Percentiles rank a stretch among this genome's conserved stretches.
Evolutionary conservation across 2,113 vertebrate genomes (phyloP).

Genomic region (Brachypodius melanocephalos): DNA sequence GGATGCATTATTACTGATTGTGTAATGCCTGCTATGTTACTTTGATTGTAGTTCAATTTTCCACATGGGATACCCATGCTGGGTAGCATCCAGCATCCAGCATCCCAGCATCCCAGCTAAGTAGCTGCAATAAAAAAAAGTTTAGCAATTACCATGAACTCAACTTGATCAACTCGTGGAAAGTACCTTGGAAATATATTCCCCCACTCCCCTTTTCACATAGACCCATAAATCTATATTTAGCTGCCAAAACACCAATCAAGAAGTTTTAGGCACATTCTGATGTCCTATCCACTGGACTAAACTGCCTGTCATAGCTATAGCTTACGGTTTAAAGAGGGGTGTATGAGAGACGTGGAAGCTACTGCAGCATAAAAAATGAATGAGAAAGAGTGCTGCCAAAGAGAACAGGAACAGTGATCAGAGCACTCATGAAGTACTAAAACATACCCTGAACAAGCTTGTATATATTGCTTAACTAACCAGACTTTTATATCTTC

Average conservation of each 20-base stretch:
- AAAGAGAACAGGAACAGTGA: neutral
- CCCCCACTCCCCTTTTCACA: neutral
- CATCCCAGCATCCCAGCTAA: neutral
- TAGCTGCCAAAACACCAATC: neutral
- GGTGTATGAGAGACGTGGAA: neutral
- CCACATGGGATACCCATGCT: rapidly evolving
- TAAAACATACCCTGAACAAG: neutral
- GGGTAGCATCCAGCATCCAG: too few relatives aligned
- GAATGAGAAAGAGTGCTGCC: neutral
- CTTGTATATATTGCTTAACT: neutral
- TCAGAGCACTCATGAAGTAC: neutral
- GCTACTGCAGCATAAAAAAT: neutral
- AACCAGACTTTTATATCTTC: neutral
- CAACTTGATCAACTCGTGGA: neutral
- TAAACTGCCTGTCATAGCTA: neutral
- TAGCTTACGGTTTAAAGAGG: neutral
- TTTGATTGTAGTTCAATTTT: neutral
- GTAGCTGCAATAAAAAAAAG: neutral
- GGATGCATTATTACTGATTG: neutral
- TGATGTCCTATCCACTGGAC: neutral
- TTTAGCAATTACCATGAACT: neutral
- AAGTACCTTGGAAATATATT: neutral
- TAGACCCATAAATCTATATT: neutral
- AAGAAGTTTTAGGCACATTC: neutral
- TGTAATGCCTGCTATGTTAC: neutral